Conservation (phyloP, 92 coral and sea anemone genomes). For the Palythoa grandis region DNA sequence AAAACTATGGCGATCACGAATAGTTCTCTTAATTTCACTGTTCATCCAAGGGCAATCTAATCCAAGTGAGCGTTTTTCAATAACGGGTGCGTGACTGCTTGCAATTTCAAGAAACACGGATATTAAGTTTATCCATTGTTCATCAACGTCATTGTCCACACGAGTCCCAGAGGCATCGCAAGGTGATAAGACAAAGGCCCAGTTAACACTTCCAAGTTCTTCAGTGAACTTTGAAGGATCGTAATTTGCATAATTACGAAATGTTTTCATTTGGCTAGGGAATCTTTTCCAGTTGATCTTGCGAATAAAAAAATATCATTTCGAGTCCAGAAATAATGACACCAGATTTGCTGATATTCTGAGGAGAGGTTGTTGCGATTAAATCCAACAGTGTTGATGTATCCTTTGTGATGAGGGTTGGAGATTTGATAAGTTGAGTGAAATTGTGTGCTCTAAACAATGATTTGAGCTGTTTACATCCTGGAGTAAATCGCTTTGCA, state of each 20-base stretch:
- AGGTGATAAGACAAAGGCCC: conserved; percentile 36
- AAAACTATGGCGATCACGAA: too few relatives aligned
- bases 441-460: too few relatives aligned
- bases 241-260: conserved; percentile 62
- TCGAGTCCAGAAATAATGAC: conserved; percentile 60
- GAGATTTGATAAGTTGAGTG: conserved; percentile 52
- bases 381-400: conserved; percentile 63
- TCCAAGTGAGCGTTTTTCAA: conserved; percentile 57
- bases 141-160: conserved; percentile 30
- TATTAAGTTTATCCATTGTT: conserved; percentile 55
- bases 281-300: conserved; percentile 59
- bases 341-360: conserved; percentile 62
- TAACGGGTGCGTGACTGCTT: conserved; percentile 61
- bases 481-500: conserved; percentile 7
- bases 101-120: conserved; percentile 53
- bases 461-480: conserved; percentile 64
- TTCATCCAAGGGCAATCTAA: conserved; percentile 43
- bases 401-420: conserved; percentile 55
- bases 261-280: conserved; percentile 59
- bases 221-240: too few relatives aligned
- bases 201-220: too few relatives aligned
- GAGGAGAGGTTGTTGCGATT: conserved; percentile 54
- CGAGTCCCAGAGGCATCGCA: conserved; percentile 19
- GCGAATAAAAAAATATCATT: conserved; percentile 54
- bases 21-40: conserved; percentile 11